A percentile compares a stretch with the other conserved stretches of the same genome.
phyloP scores from a whole-genome alignment of 2,797 vertebrate species.

The Halcyon smyrnensis region DNA sequence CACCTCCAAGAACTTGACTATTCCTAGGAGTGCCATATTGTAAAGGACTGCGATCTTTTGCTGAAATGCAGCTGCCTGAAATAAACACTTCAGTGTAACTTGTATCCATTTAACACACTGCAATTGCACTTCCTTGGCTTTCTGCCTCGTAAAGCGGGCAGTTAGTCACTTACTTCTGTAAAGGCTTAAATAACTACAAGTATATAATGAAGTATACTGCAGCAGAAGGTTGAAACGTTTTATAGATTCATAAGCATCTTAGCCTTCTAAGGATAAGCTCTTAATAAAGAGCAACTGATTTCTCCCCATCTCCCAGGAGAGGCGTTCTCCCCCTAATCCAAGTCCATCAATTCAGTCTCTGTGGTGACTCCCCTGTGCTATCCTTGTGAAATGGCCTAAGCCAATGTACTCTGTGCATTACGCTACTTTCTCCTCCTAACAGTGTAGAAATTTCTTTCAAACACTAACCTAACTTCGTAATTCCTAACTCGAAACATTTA shows the following conservation, averaged over 20 bases:
- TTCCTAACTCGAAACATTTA: background rate
- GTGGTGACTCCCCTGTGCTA: background rate
- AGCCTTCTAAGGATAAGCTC: slow-evolving; percentile 2
- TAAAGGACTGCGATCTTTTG: background rate
- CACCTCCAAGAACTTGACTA: background rate
- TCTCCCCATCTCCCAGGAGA: background rate
- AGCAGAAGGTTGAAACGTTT: background rate
- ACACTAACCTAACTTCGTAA: background rate
- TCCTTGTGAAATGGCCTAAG: background rate
- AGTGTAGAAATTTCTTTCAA: background rate
- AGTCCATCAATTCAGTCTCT: background rate
- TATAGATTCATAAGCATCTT: background rate
- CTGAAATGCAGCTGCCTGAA: background rate
- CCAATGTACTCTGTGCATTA: background rate
- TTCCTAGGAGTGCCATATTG: background rate
- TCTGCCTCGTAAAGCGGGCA: background rate
- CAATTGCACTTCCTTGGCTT: background rate
- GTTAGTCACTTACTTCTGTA: background rate
- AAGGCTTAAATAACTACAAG: background rate
- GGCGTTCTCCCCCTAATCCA: background rate
- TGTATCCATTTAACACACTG: background rate
- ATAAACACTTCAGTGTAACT: background rate
- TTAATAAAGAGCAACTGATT: slow-evolving; percentile 37
- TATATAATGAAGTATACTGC: background rate
- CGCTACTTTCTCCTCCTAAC: background rate